Evolutionary conservation across 1,140 invertebrate species (phyloP).

Genomic region (Drosophila mojavensis): DNA sequence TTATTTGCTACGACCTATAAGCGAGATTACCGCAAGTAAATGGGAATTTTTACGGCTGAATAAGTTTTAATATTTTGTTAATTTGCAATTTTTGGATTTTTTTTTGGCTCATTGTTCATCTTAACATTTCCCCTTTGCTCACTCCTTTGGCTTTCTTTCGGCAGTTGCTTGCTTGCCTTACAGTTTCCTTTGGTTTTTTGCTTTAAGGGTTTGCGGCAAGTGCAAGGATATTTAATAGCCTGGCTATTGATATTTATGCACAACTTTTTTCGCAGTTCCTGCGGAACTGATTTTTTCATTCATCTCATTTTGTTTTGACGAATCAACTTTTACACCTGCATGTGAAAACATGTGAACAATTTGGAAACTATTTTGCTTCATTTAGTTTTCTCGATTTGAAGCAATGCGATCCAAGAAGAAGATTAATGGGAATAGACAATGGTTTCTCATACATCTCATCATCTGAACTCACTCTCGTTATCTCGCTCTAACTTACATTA

Average conservation of each 20-base stretch:
- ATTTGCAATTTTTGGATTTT: constrained; percentile 36
- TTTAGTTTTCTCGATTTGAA: too few relatives aligned
- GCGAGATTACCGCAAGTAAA: constrained; percentile 76
- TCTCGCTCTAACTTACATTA: too few relatives aligned
- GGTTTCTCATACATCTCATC: too few relatives aligned
- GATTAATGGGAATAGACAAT: too few relatives aligned
- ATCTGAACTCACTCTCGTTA: too few relatives aligned
- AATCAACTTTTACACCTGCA: constrained; percentile 53
- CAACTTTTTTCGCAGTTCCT: constrained; percentile 69
- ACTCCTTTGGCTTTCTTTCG: constrained; percentile 35
- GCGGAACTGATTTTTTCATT: constrained; percentile 70
- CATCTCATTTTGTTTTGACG: too few relatives aligned
- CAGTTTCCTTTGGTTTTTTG: constrained; percentile 45
- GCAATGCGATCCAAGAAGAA: too few relatives aligned
- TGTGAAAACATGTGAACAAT: constrained; percentile 63
- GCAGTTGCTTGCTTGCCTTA: constrained; percentile 10
- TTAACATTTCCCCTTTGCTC: constrained; percentile 13
- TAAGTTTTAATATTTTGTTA: constrained; percentile 77
- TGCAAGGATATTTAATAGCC: constrained; percentile 67
- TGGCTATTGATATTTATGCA: constrained; percentile 10
- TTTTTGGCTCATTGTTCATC: constrained; percentile 20
- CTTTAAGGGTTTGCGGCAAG: constrained; percentile 54
- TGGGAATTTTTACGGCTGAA: constrained; percentile 72
- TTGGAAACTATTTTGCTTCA: too few relatives aligned
- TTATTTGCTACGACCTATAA: constrained; percentile 47